Evolutionary conservation across 2,888 invertebrate species (phyloP), one percentile per base, ranked within the genome.

Genomic region (Agrenia bidenticulata): DNA sequence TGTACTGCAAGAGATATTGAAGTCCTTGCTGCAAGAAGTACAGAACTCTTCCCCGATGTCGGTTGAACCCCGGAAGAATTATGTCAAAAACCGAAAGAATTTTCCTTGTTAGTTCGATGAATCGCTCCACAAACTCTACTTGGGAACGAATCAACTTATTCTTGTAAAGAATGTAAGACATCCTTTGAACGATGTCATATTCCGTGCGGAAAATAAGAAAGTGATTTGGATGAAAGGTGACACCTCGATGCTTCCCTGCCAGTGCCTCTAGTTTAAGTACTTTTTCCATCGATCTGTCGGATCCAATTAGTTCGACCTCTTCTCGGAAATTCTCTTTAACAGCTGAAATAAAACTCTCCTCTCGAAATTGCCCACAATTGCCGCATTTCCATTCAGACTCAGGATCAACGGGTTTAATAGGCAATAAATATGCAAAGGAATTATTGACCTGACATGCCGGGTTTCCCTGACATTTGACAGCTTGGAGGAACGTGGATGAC

Each of bases 1-100:
- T 64, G 17, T 37, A 37, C 41, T 58, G 60, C 11, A 61, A 42
- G 4, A 60, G 27, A 24, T 59, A 57, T 17, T 50, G 55, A 13
- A 64, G 56, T 23, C 64, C 64, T 64, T 64, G 64, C 39, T 64
- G 64, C 2, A 61, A 45, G 49, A 64, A 64, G 51, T 64, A 64
- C 1, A 64, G 51, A 15, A 64, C 61, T 17, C 64, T 45, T 24
- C 64, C 64, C 24, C 64, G 53, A 37, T 64, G 64, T 1, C 64
- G 54, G 54, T 64, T 64, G 41, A 64, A 64, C 21, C 64, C 64
- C 5, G 61, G 64, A 5, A 61, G 39, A 13, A 64, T 19, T n/a
- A 64, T 17, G 45, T 64, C 50, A 61, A 55, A 54, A 4, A 61
- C 24, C n/a, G 45, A 45, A 15, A 64, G n/a, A 15, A 64, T 61